These are phyloP conservation scores for Zaprionus gabonicus DNA, from an alignment of 1,140 invertebrate species.

Conservation along the genomic window DNA sequence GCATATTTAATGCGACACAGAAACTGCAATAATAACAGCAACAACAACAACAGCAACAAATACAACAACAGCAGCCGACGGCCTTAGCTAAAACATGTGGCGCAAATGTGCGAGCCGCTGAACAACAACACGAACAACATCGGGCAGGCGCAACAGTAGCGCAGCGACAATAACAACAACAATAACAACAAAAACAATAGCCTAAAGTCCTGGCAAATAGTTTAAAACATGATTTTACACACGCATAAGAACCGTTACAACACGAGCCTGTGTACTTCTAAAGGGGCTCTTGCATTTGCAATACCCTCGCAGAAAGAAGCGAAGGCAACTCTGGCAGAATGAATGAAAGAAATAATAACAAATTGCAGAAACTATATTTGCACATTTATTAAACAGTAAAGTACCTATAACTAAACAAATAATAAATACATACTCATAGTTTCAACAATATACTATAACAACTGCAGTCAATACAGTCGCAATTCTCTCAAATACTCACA, in stretches of 20 bases:
- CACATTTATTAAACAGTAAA: no score
- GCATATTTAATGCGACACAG: slow-evolving; percentile 81
- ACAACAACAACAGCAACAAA: slow-evolving; percentile 19
- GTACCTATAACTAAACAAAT: no score
- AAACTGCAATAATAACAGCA: slow-evolving; percentile 35
- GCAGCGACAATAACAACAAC: background rate
- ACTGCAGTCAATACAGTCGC: background rate
- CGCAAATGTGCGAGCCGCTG: slow-evolving; percentile 64
- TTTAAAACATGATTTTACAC: slow-evolving; percentile 49
- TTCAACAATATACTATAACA: no score
- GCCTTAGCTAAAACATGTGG: slow-evolving; percentile 49
- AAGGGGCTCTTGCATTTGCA: background rate
- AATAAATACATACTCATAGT: no score
- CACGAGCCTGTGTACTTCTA: background rate
- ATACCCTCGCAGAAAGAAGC: background rate
- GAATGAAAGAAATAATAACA: background rate
- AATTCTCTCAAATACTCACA: background rate
- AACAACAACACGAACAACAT: slow-evolving; percentile 42
- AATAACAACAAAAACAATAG: slow-evolving; percentile 2
- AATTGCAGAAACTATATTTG: fast-evolving
- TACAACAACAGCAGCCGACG: slow-evolving; percentile 24
- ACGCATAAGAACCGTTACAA: slow-evolving; percentile 27
- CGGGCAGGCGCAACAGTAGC: slow-evolving; percentile 28
- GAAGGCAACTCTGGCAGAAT: background rate
- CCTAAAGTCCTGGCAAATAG: slow-evolving; percentile 46